A percentile compares a stretch with the other conserved stretches of the same genome.
Conservation (phyloP, 1,140 invertebrate genomes). For the Epicauta chinensis region DNA sequence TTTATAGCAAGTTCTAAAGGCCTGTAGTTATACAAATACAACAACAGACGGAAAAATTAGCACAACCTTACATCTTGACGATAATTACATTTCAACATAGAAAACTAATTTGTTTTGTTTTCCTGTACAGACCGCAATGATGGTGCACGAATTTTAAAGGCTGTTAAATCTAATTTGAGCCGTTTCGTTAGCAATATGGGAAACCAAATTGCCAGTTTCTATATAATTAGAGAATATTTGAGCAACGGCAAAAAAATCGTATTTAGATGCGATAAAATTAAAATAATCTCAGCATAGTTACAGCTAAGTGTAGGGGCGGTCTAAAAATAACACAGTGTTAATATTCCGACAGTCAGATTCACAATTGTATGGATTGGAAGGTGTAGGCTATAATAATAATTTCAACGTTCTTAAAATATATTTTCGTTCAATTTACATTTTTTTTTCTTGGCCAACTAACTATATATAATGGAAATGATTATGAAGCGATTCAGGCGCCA, state of each 20-base stretch:
- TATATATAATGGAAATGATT: too few species aligned
- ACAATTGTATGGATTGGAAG: too few species aligned
- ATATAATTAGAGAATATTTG: conserved; percentile 29
- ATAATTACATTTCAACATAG: conserved; percentile 9
- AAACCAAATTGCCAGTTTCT: too few species aligned
- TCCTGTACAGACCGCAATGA: too few species aligned
- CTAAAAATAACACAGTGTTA: conserved; percentile 11
- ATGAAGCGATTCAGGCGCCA: too few species aligned
- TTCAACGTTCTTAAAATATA: too few species aligned
- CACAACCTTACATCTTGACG: background rate
- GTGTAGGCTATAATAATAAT: too few species aligned
- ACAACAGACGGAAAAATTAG: conserved; percentile 3
- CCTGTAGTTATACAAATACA: background rate
- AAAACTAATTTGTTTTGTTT: conserved; percentile 3
- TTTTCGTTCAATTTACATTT: too few species aligned
- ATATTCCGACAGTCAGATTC: conserved; percentile 3
- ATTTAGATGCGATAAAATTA: conserved; percentile 35
- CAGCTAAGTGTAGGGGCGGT: conserved; percentile 13
- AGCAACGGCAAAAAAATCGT: conserved; percentile 25
- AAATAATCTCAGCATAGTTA: conserved; percentile 33
- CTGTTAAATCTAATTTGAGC: too few species aligned
- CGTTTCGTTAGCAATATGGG: too few species aligned
- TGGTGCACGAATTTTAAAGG: too few species aligned
- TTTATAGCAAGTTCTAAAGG: conserved; percentile 9
- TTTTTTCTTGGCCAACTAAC: too few species aligned